These are phyloP conservation scores for Apeira syringaria DNA, from an alignment of 2,888 invertebrate species.

Conservation along the genomic window DNA sequence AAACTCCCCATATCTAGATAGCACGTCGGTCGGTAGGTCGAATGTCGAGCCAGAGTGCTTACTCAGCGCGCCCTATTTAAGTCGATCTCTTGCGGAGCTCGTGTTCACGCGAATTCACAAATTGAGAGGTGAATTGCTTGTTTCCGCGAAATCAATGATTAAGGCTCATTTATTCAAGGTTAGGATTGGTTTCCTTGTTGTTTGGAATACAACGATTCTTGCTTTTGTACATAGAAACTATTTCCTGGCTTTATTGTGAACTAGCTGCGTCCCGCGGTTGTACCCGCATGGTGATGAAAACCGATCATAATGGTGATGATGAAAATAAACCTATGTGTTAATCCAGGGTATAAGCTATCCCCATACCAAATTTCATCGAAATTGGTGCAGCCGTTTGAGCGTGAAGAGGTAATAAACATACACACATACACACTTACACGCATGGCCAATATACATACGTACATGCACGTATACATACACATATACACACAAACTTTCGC, in stretches of 20 bases:
- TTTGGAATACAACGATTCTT: background rate
- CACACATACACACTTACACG: too few relatives aligned
- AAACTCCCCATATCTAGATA: background rate
- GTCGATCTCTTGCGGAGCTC: background rate
- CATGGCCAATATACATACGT: too few relatives aligned
- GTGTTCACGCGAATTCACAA: slow-evolving; percentile 9
- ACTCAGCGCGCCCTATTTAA: slow-evolving; percentile 3
- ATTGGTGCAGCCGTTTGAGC: background rate
- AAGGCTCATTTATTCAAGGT: background rate
- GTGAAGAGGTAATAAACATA: too few relatives aligned
- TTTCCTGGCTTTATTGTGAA: too few relatives aligned
- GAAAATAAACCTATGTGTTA: too few relatives aligned
- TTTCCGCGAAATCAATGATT: slow-evolving; percentile 3
- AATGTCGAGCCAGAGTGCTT: slow-evolving; percentile 1
- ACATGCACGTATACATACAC: too few relatives aligned
- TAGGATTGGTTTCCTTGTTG: background rate
- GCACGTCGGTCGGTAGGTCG: slow-evolving; percentile 2
- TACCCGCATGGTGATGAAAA: too few relatives aligned
- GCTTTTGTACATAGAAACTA: too few relatives aligned
- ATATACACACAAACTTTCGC: too few relatives aligned
- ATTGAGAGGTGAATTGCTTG: slow-evolving; percentile 9
- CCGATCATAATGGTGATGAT: too few relatives aligned
- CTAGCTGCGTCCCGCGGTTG: too few relatives aligned
- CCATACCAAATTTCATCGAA: background rate
- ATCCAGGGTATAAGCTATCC: too few relatives aligned